These are phyloP conservation scores for Drosophila birchii DNA, from an alignment of 2,888 invertebrate species.

Conservation along the genomic window DNA sequence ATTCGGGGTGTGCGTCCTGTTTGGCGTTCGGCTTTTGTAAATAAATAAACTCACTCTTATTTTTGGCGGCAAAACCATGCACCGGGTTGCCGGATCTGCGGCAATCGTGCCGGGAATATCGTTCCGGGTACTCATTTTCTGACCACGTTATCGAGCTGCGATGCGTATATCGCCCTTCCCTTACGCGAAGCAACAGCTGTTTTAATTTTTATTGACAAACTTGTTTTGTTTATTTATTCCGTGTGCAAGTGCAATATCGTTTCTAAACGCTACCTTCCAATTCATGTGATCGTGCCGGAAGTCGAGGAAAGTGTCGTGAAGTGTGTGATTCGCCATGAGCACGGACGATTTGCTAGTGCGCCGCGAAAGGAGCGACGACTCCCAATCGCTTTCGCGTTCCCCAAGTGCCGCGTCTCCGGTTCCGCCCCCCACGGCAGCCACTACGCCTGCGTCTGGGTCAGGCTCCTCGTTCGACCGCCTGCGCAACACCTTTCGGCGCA, in stretches of 20 bases:
- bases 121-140: background rate
- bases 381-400: slow-evolving; percentile 52
- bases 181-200: slow-evolving; percentile 42
- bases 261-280: background rate
- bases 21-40: slow-evolving; percentile 9
- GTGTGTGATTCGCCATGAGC: slow-evolving; percentile 71
- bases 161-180: slow-evolving; percentile 6
- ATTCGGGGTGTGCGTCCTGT: slow-evolving; percentile 73
- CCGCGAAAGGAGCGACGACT: slow-evolving; percentile 82
- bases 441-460: slow-evolving; percentile 51
- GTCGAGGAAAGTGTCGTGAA: slow-evolving; percentile 15
- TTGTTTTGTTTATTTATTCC: slow-evolving; percentile 49
- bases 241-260: slow-evolving; percentile 41
- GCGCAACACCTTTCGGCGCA: slow-evolving; percentile 83
- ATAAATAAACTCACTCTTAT: slow-evolving; percentile 5
- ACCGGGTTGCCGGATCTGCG: slow-evolving; percentile 4
- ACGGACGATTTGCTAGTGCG: slow-evolving; percentile 81
- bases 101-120: background rate
- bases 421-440: slow-evolving; percentile 34
- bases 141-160: background rate
- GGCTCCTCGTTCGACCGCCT: slow-evolving; percentile 81
- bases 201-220: slow-evolving; percentile 32
- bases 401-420: slow-evolving; percentile 17
- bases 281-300: slow-evolving; percentile 19
- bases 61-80: slow-evolving; percentile 37